Evolutionary conservation across 2,113 vertebrate species (phyloP).

Genomic region (Aix galericulata): DNA sequence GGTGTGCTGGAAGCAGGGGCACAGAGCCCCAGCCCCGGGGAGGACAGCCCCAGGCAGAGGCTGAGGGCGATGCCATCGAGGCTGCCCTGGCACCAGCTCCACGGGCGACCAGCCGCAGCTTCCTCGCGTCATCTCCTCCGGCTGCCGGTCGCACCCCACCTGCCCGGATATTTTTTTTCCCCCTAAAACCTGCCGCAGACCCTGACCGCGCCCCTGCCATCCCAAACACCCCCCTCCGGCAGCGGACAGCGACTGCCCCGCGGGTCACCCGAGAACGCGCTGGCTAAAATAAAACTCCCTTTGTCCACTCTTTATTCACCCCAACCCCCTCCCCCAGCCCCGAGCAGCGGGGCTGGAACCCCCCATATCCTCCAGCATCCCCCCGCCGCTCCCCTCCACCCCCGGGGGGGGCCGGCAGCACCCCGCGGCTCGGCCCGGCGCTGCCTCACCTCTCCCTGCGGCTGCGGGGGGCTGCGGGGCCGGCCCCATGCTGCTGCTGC

Average conservation of each 20-base stretch:
- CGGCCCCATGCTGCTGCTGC: background rate
- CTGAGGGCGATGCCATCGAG: background rate
- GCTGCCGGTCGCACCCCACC: background rate
- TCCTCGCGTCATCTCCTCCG: background rate
- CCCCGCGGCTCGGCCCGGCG: background rate
- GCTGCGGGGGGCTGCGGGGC: background rate
- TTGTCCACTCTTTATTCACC: background rate
- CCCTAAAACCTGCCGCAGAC: too few species aligned
- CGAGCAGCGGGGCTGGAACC: too few species aligned
- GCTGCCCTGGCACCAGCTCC: background rate
- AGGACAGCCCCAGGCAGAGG: fast-evolving
- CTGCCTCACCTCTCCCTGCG: background rate
- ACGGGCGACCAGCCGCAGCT: background rate
- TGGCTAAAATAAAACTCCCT: background rate
- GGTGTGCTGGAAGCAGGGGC: background rate
- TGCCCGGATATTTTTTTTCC: too few species aligned
- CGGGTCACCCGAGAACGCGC: background rate
- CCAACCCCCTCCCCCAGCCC: background rate
- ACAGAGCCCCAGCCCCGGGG: fast-evolving
- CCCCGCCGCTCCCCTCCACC: too few species aligned
- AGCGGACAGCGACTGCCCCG: background rate
- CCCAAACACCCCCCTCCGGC: background rate
- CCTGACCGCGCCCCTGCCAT: background rate
- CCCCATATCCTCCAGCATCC: too few species aligned
- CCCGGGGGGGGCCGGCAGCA: too few species aligned